A percentile compares a stretch with the other conserved stretches of the same genome.
Evolutionary conservation across 1,140 invertebrate genomes (phyloP).

Genomic region (Sycophaga agraensis): DNA sequence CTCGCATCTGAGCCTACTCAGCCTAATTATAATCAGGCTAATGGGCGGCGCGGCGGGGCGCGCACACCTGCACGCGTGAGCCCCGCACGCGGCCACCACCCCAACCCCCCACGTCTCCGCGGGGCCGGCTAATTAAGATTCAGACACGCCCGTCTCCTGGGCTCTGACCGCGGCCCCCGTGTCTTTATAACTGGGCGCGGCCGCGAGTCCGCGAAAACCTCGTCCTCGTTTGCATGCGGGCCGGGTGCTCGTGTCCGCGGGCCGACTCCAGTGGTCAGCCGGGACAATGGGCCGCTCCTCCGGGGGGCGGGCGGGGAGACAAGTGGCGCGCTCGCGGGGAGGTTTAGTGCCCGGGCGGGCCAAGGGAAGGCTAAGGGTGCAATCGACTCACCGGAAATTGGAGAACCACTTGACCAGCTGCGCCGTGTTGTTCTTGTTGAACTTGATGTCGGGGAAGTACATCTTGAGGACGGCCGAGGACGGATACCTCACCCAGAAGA

Average conservation of each 20-base stretch:
- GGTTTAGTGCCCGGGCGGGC: too few species aligned
- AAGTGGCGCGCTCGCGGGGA: too few species aligned
- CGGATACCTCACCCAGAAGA: conserved; percentile 99
- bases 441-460: conserved; percentile 99
- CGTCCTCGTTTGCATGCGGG: conserved; percentile 51
- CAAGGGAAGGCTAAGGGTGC: too few species aligned
- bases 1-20: conserved; percentile 55
- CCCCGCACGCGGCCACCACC: too few species aligned
- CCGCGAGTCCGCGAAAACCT: conserved; percentile 44
- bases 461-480: conserved; percentile 98
- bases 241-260: too few species aligned
- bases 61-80: too few species aligned
- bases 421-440: conserved; percentile 99
- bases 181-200: conserved; percentile 47
- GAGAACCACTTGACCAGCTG: conserved; percentile 99
- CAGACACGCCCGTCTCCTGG: conserved; percentile 58
- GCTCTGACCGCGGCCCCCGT: conserved; percentile 42
- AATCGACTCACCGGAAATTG: conserved; percentile 90
- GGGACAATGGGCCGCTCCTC: too few species aligned
- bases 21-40: conserved; percentile 61
- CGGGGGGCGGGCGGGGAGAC: too few species aligned
- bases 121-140: conserved; percentile 58
- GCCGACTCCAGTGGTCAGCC: too few species aligned
- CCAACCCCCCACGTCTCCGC: conserved; percentile 36
- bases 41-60: too few species aligned